phyloP scores from a whole-genome alignment of 2,888 invertebrate species.

The Rotaria socialis region DNA sequence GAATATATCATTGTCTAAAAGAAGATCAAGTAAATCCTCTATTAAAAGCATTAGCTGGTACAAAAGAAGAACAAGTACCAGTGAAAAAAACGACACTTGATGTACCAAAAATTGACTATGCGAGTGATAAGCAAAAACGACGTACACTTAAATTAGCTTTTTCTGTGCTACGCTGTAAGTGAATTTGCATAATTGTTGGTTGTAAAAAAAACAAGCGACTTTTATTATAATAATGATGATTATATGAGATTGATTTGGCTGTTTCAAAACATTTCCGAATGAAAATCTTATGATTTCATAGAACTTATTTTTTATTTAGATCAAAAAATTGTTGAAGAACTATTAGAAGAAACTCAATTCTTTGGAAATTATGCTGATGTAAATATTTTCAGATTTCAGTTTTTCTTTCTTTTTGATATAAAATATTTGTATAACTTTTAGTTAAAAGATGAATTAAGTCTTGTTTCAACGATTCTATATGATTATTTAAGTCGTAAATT shows the following conservation, averaged over 20 bases:
- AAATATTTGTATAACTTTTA: neutral
- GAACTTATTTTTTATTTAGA: conserved; percentile 10
- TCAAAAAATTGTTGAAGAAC: conserved; percentile 45
- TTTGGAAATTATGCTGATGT: conserved; percentile 41
- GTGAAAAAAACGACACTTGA: conserved; percentile 39
- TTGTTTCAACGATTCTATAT: conserved; percentile 42
- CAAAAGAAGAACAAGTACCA: conserved; percentile 40
- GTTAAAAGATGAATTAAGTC: conserved; percentile 46
- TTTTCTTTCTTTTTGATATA: neutral
- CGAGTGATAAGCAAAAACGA: conserved; percentile 43
- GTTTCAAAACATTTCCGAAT: neutral
- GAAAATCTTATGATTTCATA: no score
- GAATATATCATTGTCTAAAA: conserved; percentile 46
- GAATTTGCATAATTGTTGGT: neutral
- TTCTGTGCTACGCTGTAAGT: conserved; percentile 42
- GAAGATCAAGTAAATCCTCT: conserved; percentile 46
- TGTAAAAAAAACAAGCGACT: no score
- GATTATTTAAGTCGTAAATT: conserved; percentile 47
- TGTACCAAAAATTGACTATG: conserved; percentile 44
- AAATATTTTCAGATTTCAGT: neutral
- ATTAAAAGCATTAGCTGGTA: conserved; percentile 34
- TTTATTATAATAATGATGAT: no score
- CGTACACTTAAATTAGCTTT: conserved; percentile 44
- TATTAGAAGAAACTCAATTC: conserved; percentile 43
- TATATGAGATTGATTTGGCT: no score